A percentile compares a stretch with the other conserved stretches of the same genome.
These are phyloP conservation scores for Eupeodes corollae DNA, from an alignment of 1,140 invertebrate genomes.

Conservation along the genomic window DNA sequence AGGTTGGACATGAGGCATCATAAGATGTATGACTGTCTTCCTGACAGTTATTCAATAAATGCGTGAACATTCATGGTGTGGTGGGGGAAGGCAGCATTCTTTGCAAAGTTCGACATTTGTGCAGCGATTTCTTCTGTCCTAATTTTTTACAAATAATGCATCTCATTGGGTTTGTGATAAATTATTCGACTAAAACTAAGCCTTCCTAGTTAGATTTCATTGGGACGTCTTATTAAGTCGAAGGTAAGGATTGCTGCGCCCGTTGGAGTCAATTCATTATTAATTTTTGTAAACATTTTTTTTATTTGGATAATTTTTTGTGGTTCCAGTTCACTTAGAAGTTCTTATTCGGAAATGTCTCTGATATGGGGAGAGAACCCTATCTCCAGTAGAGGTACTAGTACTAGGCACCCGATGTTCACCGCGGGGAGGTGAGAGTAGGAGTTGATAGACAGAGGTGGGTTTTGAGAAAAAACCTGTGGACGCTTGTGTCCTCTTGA, in stretches of 20 bases:
- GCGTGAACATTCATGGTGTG: neutral
- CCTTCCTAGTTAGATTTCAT: neutral
- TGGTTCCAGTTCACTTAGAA: too few relatives aligned
- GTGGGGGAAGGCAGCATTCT: neutral
- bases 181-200: neutral
- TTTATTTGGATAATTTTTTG: too few relatives aligned
- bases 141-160: conserved; percentile 1
- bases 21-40: neutral
- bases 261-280: neutral
- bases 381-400: too few relatives aligned
- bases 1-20: neutral
- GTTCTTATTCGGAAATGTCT: too few relatives aligned
- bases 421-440: too few relatives aligned
- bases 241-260: neutral
- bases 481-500: too few relatives aligned
- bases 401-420: too few relatives aligned
- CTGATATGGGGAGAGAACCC: too few relatives aligned
- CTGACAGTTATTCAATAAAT: conserved; percentile 1
- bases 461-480: too few relatives aligned
- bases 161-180: neutral
- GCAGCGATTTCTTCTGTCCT: neutral
- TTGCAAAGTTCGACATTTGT: neutral
- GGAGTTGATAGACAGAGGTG: too few relatives aligned
- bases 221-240: neutral
- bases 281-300: too few relatives aligned